phyloP scores from a whole-genome alignment of 2,888 invertebrate species.

The Trachelus tabidus region DNA sequence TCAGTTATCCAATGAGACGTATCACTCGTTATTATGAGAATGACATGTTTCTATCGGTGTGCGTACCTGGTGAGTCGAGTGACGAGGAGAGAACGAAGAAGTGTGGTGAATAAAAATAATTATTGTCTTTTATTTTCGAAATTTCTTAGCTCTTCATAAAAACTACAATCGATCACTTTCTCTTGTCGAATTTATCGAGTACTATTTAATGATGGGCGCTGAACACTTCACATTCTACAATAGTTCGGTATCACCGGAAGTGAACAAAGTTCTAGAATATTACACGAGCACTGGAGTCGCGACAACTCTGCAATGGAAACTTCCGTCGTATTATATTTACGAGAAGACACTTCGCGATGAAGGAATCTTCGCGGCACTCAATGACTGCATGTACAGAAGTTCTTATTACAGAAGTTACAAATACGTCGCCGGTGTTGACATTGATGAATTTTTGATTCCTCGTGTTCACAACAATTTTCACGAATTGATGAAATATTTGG shows the following conservation, averaged over 20 bases:
- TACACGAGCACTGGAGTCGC: conserved; percentile 57
- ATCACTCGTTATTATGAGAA: conserved; percentile 13
- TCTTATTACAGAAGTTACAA: conserved; percentile 52
- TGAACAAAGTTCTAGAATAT: conserved; percentile 58
- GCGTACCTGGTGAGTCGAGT: conserved; percentile 32
- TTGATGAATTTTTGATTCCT: conserved; percentile 56
- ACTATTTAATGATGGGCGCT: conserved; percentile 66
- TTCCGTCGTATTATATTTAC: conserved; percentile 43
- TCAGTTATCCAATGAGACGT: conserved; percentile 31
- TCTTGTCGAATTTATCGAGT: conserved; percentile 68
- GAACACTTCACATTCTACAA: conserved; percentile 68
- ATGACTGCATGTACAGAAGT: conserved; percentile 55
- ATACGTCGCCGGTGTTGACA: conserved; percentile 46
- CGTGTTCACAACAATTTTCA: conserved; percentile 33
- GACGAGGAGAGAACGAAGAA: neutral
- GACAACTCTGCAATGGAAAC: conserved; percentile 66
- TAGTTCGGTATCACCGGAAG: conserved; percentile 58
- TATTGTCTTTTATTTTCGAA: conserved; percentile 45
- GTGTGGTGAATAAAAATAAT: neutral
- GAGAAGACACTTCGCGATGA: conserved; percentile 62
- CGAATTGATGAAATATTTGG: conserved; percentile 39
- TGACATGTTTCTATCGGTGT: conserved; percentile 31
- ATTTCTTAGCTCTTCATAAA: conserved; percentile 60
- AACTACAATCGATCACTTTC: conserved; percentile 63
- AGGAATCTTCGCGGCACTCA: conserved; percentile 52